A percentile compares a stretch with the other conserved stretches of the same genome.
phyloP scores from a whole-genome alignment of 2,888 invertebrate genomes.

The Thymelicus acteon region DNA sequence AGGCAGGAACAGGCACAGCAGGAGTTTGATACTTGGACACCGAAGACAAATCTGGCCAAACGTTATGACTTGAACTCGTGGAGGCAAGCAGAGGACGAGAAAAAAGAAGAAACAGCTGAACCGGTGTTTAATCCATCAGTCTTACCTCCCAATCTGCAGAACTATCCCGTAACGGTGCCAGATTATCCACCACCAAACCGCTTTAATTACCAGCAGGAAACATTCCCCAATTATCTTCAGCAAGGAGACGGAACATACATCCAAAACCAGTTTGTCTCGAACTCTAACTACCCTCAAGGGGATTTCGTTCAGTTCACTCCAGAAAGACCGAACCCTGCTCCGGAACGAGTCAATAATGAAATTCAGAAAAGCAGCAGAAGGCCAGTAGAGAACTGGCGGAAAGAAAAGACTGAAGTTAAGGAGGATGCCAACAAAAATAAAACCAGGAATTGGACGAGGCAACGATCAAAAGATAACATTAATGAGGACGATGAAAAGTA shows the following conservation, averaged over 20 bases:
- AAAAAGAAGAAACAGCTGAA: constrained; percentile 64
- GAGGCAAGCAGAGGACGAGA: constrained; percentile 70
- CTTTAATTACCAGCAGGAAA: constrained; percentile 52
- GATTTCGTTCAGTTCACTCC: constrained; percentile 55
- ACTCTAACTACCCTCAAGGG: constrained; percentile 58
- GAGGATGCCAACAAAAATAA: constrained; percentile 65
- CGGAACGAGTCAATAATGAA: constrained; percentile 69
- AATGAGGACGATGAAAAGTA: constrained; percentile 62
- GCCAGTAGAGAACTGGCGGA: constrained; percentile 73
- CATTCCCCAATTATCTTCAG: constrained; percentile 63
- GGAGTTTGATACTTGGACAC: constrained; percentile 68
- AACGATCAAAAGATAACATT: constrained; percentile 66
- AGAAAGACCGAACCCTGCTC: constrained; percentile 43
- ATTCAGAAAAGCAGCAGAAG: constrained; percentile 62
- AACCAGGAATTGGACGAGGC: constrained; percentile 65
- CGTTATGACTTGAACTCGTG: constrained; percentile 76
- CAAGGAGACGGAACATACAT: constrained; percentile 76
- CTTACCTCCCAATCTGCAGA: constrained; percentile 57
- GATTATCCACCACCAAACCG: constrained; percentile 66
- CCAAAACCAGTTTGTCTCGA: constrained; percentile 63
- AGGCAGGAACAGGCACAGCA: constrained; percentile 69
- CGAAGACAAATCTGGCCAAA: constrained; percentile 64
- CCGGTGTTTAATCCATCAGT: constrained; percentile 66
- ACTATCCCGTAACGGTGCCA: constrained; percentile 50
- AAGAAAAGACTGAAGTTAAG: constrained; percentile 60